phyloP scores from a whole-genome alignment of 2,888 invertebrate genomes.

The Tinea pellionella region DNA sequence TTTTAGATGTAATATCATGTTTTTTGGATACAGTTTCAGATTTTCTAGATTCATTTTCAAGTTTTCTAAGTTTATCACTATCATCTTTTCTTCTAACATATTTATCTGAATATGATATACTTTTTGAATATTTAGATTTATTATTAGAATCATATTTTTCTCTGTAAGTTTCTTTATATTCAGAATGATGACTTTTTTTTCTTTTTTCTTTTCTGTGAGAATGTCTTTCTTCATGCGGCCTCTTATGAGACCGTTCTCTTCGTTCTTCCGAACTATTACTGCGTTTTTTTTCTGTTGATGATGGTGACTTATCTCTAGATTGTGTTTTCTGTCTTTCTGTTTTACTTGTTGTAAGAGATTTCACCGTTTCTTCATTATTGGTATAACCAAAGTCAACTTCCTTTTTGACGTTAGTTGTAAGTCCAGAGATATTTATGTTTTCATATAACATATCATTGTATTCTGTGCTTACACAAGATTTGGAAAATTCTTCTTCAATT shows the following conservation, averaged over 20 bases:
- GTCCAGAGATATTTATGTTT: background rate
- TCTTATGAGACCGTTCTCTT: slow-evolving; percentile 33
- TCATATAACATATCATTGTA: background rate
- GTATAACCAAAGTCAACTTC: background rate
- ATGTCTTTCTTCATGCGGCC: slow-evolving; percentile 50
- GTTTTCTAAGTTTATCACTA: slow-evolving; percentile 20
- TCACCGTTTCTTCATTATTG: background rate
- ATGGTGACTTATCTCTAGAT: background rate
- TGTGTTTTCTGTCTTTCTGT: background rate
- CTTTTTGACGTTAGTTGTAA: background rate
- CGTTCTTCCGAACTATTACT: background rate
- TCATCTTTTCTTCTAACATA: slow-evolving; percentile 51
- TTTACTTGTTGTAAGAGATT: background rate
- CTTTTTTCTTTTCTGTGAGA: slow-evolving; percentile 61
- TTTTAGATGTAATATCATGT: background rate
- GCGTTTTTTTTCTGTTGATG: background rate
- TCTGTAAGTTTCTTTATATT: slow-evolving; percentile 25
- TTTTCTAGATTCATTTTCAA: background rate
- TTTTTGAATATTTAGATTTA: slow-evolving; percentile 29
- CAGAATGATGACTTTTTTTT: slow-evolving; percentile 43
- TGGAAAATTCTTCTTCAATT: slow-evolving; percentile 25
- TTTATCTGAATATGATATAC: slow-evolving; percentile 46
- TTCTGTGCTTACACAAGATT: background rate
- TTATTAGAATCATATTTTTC: slow-evolving; percentile 31
- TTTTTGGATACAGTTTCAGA: background rate